phyloP scores from a whole-genome alignment of 2,797 vertebrate genomes.

The Centropyge bicolor region DNA sequence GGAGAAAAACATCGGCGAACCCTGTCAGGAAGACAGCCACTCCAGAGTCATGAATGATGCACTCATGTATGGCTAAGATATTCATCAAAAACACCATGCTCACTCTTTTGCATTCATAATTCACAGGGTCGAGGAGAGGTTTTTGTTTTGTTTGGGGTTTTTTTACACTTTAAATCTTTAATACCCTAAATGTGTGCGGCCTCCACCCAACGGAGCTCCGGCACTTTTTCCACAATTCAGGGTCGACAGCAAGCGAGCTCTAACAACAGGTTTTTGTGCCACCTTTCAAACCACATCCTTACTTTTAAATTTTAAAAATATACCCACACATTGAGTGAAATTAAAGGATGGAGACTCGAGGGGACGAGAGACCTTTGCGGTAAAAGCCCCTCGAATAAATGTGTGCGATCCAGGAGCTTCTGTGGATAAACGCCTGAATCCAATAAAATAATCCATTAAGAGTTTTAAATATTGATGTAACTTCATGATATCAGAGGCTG shows the following conservation, averaged over 20 bases:
- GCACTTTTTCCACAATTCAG: not conserved
- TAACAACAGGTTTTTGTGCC: not conserved
- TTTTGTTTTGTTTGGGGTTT: not conserved
- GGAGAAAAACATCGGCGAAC: slow-evolving; percentile 26
- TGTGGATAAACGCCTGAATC: not conserved
- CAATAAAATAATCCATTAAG: slow-evolving; percentile 40
- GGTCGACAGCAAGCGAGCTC: not conserved
- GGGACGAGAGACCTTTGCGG: slow-evolving; percentile 10
- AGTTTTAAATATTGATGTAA: slow-evolving; percentile 52
- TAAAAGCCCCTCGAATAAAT: not conserved
- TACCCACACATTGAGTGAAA: not conserved
- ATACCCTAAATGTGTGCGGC: slow-evolving; percentile 1
- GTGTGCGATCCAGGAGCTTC: slow-evolving; percentile 4
- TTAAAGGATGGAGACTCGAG: not conserved
- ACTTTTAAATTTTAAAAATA: not conserved
- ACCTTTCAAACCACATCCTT: slow-evolving; percentile 1
- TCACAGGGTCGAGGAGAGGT: not conserved
- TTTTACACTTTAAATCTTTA: no score
- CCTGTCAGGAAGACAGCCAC: slow-evolving; percentile 35
- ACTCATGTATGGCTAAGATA: slow-evolving; percentile 48
- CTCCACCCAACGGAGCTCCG: not conserved
- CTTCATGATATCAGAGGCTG: slow-evolving; percentile 12
- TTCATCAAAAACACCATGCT: slow-evolving; percentile 52
- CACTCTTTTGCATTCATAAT: slow-evolving; percentile 49
- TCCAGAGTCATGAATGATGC: slow-evolving; percentile 58